phyloP scores from a whole-genome alignment of 2,797 vertebrate species.

The Allobates femoralis region DNA sequence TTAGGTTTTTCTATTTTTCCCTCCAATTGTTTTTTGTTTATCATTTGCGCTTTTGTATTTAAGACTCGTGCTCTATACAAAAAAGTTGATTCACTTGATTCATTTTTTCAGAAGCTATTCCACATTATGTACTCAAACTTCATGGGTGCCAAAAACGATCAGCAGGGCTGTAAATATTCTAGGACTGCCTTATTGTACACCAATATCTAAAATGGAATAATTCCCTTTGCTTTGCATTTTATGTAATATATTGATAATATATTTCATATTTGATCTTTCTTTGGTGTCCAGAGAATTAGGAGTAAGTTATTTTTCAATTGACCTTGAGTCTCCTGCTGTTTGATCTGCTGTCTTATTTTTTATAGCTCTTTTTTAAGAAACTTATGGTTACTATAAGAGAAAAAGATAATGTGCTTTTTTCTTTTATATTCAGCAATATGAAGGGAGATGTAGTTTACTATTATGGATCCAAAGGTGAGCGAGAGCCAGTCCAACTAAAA shows the following conservation, averaged over 20 bases:
- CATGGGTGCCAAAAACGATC: too few species aligned
- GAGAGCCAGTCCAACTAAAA: constrained; percentile 85
- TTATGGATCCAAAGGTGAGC: constrained; percentile 94
- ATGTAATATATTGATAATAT: background rate
- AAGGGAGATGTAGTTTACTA: constrained; percentile 94
- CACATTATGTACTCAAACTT: too few species aligned
- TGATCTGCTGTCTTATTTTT: background rate
- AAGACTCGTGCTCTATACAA: too few species aligned
- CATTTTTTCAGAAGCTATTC: too few species aligned
- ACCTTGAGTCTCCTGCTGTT: background rate
- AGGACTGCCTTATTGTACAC: too few species aligned
- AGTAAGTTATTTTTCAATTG: background rate
- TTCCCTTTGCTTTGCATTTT: background rate
- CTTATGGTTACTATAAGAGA: background rate
- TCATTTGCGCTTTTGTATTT: too few species aligned
- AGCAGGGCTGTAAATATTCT: too few species aligned
- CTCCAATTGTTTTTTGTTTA: too few species aligned
- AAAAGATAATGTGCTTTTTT: background rate
- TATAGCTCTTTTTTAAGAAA: background rate
- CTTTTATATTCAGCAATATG: constrained; percentile 78
- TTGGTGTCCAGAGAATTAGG: background rate
- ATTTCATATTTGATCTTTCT: background rate
- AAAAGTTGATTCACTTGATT: too few species aligned
- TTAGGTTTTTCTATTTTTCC: too few species aligned
- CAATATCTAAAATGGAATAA: too few species aligned